Evolutionary conservation across 2,888 invertebrate genomes (phyloP).

Genomic region (Orthonevra nobilis): DNA sequence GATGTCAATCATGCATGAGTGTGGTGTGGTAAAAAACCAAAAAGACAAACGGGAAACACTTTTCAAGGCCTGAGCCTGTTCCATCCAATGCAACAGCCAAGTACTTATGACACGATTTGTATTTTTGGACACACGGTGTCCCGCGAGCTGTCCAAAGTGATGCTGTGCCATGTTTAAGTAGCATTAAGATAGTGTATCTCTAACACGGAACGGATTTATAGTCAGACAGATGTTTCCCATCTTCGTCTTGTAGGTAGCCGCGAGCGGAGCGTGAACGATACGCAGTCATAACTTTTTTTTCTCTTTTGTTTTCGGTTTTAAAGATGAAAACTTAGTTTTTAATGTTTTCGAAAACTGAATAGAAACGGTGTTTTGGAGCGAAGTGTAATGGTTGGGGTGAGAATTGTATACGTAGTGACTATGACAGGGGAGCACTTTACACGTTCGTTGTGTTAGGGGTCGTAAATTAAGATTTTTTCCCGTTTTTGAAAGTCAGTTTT

Average conservation of each 20-base stretch:
- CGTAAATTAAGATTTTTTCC: conserved; percentile 63
- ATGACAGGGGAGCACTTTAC: conserved; percentile 29
- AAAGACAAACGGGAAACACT: conserved; percentile 45
- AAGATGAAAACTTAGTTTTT: conserved; percentile 47
- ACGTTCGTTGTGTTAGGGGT: conserved; percentile 27
- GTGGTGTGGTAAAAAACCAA: conserved; percentile 14
- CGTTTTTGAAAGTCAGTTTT: conserved; percentile 57
- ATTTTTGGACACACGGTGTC: conserved; percentile 55
- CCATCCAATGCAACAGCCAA: conserved; percentile 1
- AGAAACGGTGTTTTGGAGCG: conserved; percentile 13
- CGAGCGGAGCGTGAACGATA: not conserved
- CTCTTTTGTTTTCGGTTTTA: conserved; percentile 14
- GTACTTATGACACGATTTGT: conserved; percentile 58
- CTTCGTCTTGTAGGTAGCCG: conserved; percentile 3
- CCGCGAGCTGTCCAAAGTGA: conserved; percentile 31
- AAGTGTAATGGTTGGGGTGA: not conserved
- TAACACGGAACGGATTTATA: conserved; percentile 61
- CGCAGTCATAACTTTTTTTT: conserved; percentile 61
- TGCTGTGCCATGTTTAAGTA: conserved; percentile 50
- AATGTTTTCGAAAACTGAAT: conserved; percentile 44
- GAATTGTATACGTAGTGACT: not conserved
- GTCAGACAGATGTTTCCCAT: conserved; percentile 65
- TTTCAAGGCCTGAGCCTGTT: conserved; percentile 47
- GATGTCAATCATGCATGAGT: conserved; percentile 55
- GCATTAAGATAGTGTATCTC: conserved; percentile 28